These are phyloP conservation scores for Boloria euphrosyne DNA, from an alignment of 2,888 invertebrate species.

Conservation along the genomic window DNA sequence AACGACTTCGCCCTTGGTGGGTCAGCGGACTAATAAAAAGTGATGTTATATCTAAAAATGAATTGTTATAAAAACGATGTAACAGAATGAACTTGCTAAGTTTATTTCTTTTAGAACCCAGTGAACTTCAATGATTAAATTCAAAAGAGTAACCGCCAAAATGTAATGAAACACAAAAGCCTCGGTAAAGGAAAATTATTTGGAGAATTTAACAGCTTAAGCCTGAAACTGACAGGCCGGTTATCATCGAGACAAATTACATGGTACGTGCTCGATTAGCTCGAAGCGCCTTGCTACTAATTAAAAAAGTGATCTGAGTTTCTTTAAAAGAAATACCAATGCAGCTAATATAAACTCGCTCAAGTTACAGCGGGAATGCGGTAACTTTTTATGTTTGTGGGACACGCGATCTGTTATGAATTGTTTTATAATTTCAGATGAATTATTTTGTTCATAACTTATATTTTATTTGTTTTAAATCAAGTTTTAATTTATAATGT, in stretches of 20 bases:
- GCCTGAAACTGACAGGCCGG: slow-evolving; percentile 42
- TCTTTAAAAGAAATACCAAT: slow-evolving; percentile 50
- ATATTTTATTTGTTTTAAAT: no score
- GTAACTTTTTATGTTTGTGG: no score
- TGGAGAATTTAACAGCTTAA: slow-evolving; percentile 17
- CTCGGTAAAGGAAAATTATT: slow-evolving; percentile 20
- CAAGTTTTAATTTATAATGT: no score
- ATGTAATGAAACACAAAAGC: slow-evolving; percentile 19
- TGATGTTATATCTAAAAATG: slow-evolving; percentile 24
- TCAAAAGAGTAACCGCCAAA: no score
- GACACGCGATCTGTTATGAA: no score
- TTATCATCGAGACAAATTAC: slow-evolving; percentile 52
- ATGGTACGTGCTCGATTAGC: slow-evolving; percentile 37
- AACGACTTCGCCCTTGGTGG: slow-evolving; percentile 10
- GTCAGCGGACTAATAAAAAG: slow-evolving; percentile 2
- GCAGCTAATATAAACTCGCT: slow-evolving; percentile 58
- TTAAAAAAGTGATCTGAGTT: slow-evolving; percentile 66
- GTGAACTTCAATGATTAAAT: no score
- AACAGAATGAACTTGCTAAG: no score
- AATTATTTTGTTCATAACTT: no score
- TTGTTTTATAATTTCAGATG: no score
- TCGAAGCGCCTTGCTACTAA: slow-evolving; percentile 42
- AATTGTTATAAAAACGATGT: not conserved
- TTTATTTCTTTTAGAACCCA: no score
- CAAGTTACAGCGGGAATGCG: slow-evolving; percentile 4